Evolutionary conservation across 2,113 vertebrate genomes (phyloP).

Genomic region (Vulpes ferrilata): DNA sequence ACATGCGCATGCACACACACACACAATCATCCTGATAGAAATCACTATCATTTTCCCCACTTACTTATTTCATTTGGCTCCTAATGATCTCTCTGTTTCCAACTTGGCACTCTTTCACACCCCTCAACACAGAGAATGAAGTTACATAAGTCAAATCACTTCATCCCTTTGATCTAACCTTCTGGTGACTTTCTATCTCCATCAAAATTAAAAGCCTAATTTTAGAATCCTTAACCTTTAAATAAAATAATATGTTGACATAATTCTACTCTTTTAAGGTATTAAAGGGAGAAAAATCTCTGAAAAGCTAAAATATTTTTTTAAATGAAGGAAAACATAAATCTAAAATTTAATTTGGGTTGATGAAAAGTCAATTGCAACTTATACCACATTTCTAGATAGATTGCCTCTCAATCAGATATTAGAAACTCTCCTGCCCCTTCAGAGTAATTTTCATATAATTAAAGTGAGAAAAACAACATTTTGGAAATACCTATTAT

Average conservation of each 20-base stretch:
- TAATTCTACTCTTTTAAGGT: conserved; percentile 51
- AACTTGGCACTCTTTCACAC: not conserved
- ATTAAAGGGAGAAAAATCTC: not conserved
- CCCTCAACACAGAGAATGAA: not conserved
- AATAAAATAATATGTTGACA: not conserved
- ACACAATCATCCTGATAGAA: not conserved
- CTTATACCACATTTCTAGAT: not conserved
- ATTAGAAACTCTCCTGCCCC: not conserved
- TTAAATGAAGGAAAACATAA: conserved; percentile 48
- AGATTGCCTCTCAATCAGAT: not conserved
- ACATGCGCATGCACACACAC: not conserved
- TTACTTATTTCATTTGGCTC: not conserved
- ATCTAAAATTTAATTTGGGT: conserved; percentile 60
- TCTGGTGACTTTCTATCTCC: conserved; percentile 28
- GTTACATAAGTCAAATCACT: not conserved
- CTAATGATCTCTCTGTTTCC: not conserved
- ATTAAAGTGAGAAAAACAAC: not conserved
- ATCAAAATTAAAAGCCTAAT: conserved; percentile 54
- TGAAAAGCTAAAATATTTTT: conserved; percentile 61
- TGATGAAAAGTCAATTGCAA: conserved; percentile 12
- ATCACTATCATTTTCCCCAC: not conserved
- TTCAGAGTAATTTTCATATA: conserved; percentile 21
- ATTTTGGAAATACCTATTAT: not conserved
- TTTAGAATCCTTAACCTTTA: conserved; percentile 62
- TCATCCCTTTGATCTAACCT: not conserved